phyloP scores from a whole-genome alignment of 2,888 invertebrate species.

The Lithophane semibrunnea region DNA sequence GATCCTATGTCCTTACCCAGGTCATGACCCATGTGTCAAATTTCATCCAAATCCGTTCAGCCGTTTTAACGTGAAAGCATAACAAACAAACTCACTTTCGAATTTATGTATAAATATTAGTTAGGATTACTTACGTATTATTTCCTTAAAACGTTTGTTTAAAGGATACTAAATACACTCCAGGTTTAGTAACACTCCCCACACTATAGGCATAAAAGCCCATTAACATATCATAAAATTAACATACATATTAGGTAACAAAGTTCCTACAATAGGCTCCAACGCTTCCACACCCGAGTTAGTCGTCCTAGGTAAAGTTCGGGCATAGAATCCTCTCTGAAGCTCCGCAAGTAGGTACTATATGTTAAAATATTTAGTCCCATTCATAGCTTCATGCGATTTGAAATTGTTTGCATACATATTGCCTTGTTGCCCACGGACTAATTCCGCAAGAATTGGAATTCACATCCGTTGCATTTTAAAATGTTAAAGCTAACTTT shows the following conservation, averaged over 20 bases:
- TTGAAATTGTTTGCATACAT: slow-evolving; percentile 61
- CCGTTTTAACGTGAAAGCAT: too few relatives aligned
- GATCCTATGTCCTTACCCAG: too few relatives aligned
- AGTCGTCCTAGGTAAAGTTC: slow-evolving; percentile 50
- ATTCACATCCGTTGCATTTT: slow-evolving; percentile 52
- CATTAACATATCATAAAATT: slow-evolving; percentile 59
- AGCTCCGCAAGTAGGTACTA: slow-evolving; percentile 25
- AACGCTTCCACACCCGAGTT: slow-evolving; percentile 18
- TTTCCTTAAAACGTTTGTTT: neutral
- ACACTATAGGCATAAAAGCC: slow-evolving; percentile 6
- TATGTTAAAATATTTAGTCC: slow-evolving; percentile 62
- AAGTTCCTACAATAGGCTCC: slow-evolving; percentile 55
- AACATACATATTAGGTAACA: slow-evolving; percentile 63
- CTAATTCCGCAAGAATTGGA: slow-evolving; percentile 56
- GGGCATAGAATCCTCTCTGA: slow-evolving; percentile 33
- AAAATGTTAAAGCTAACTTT: slow-evolving; percentile 15
- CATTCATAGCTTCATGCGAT: slow-evolving; percentile 56
- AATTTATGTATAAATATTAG: too few relatives aligned
- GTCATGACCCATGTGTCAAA: too few relatives aligned
- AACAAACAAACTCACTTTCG: too few relatives aligned
- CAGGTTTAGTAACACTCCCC: slow-evolving; percentile 11
- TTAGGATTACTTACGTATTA: neutral
- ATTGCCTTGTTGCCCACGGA: slow-evolving; percentile 48
- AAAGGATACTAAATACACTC: slow-evolving; percentile 22
- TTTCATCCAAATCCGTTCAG: too few relatives aligned